Evolutionary conservation across 2,888 invertebrate genomes (phyloP), one percentile per base, ranked within the genome.

Genomic region (Cerastis rubricosa): DNA sequence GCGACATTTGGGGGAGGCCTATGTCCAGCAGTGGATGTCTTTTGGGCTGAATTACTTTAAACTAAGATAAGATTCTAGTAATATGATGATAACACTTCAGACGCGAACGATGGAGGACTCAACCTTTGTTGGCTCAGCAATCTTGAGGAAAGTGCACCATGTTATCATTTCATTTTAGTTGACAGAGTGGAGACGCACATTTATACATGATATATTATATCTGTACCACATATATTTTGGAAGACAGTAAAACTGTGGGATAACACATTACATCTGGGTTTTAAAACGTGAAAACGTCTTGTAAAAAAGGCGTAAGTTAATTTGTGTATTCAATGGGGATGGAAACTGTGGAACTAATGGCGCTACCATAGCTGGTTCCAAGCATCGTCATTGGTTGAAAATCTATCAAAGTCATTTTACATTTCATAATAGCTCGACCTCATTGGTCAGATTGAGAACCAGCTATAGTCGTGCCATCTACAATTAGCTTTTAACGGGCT

Each of bases 81-180:
- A 59, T 49, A 64, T 4, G 57, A 29, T 54, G 69, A 43, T 57
- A 43, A 57, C 40, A 57, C 65, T 57, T 47, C 29, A 47, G 47
- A 4, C 14, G 17, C 29, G 57, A 25, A 45, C 51, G 63, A 64
- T 54, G 43, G 45, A 69, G 43, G n/a, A 51, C 35, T 40, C 59
- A 54, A 22, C 35, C 35, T 14, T 25, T 69, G 63, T 70, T 77
- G 2, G 12, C 40, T 83, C 22, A 65, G 45, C n/a, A 45, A 80
- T 70, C 82, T 74, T 66, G 17, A 40, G 35, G 22, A 69, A 47
- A 74, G 54, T 71, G 79, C 74, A 66, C 49, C 35, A 17, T 82
- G 71, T 82, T 82, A 78, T 78, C 69, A 78, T 82, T 83, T 66
- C 49, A 74, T 74, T 67, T 43, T 45, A 51, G 29, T 17, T 59